Base-by-base conservation (phyloP, 2,113 vertebrate species). In the Rhadina sibilatrix region DNA sequence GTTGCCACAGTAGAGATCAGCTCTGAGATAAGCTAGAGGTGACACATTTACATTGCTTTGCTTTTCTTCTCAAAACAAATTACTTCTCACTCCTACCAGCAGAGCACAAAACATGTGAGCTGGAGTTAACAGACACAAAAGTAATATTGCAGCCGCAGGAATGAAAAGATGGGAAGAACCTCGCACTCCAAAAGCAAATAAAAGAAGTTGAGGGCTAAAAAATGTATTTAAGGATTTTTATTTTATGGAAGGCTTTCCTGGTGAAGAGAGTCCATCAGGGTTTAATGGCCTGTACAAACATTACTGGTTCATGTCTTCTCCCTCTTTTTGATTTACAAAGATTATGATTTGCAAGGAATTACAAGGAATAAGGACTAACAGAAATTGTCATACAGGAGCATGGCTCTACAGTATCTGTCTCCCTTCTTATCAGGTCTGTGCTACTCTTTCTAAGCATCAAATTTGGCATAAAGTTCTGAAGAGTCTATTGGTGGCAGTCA, bases 61-160 rank as follows among this genome's bases (percentile, higher is more conserved):
- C 69, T 83, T 64, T 46, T 18, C 76, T 80, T 86, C 63, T 92
- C 28, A 47, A 83, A 95, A 59, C 47, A 93, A 76, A 94, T 93
- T 69, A 82, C 70, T 91, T 91, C 80, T 87, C 68, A 64, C 47
- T 94, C 44, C 70, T 42, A 72, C 63, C 44, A 68, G 65, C 71
- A 63, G 60, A 89, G 57, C 64, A 83, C 42, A 93, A 52, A 96
- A 80, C 59, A 72, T 0, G 6, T 74, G 84, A 93, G 63, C 38
- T 87, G 59, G 37, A 84, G 65, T 61, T 69, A 79, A 59, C 13
- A 83, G 87, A 83, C 54, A 79, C 33, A 74, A 47, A 83, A 89
- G 72, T 40, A 91, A 77, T 57, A 87, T 3, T 87, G 56, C 47
- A 88, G 11, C 52, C 31, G 54, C 21, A 93, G 52, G 92, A 91